These are phyloP conservation scores for Luffia ferchaultella DNA, from an alignment of 2,888 invertebrate genomes.

Conservation along the genomic window DNA sequence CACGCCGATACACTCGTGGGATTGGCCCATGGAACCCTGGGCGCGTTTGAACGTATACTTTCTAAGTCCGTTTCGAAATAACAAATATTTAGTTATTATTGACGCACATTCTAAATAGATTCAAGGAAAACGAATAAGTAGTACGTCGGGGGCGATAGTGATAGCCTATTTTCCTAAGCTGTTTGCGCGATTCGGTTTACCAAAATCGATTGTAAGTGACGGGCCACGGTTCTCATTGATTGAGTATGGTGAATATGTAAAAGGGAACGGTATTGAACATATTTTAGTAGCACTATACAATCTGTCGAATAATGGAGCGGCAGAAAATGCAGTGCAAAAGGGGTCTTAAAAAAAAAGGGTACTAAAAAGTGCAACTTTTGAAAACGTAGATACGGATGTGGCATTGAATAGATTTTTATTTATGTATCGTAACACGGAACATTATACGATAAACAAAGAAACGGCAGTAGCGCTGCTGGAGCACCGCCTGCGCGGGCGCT, in stretches of 20 bases:
- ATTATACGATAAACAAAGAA: background rate
- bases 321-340: background rate
- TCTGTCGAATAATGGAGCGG: background rate
- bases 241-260: background rate
- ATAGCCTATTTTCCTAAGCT: background rate
- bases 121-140: background rate
- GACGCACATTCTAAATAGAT: background rate
- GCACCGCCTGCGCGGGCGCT: background rate
- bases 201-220: background rate
- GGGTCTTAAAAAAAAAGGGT: background rate
- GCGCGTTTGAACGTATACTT: background rate
- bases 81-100: background rate
- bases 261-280: background rate
- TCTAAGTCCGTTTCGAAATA: background rate
- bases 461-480: background rate
- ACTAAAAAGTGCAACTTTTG: background rate
- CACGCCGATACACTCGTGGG: background rate
- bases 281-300: background rate
- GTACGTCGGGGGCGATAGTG: background rate
- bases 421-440: background rate
- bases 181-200: background rate
- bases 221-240: background rate
- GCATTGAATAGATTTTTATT: background rate
- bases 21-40: background rate
- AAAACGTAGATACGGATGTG: background rate